Base-by-base conservation (phyloP, 1,140 invertebrate species). In the Papilio xuthus region DNA sequence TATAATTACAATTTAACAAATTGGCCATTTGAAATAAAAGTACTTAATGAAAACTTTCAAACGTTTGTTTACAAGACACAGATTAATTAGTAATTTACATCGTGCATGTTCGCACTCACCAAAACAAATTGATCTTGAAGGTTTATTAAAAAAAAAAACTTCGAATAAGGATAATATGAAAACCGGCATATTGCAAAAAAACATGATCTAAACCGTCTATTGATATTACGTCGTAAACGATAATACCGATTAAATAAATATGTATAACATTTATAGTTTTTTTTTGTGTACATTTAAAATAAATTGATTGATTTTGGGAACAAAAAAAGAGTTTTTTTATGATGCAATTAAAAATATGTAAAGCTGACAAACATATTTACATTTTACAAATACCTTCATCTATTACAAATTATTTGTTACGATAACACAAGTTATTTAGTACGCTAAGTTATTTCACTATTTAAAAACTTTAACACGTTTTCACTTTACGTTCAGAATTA, bases 121-220 rank as follows among this genome's bases (percentile, higher is more conserved):
- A 67, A 67, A 67, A 67, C 60, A 28, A 67, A 67, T 67, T 67
- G 26, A 67, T 32, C 26, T 67, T 67, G 60, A 32, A 67, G 60
- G 4, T 28, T 28, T 32, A 50, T 50, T 50, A 18, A 67, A 28
- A 15, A 67, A 60, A 67, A 28, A 67, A 32, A 26, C 4, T 28
- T 13, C 26, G 26, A 13, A 60, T 28, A 4, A 67, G 13, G 26
- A 28, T 28, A 15, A 13, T 15, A 12, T 67, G 60, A 13, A 60
- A 60, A 60, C 23, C 56, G 56, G 56, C 56, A 60, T 26, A 23
- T 60, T 60, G 20, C 20, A 15, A 28, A 63, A 50, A 47, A 60
- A 26, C 23, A 67, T 28, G n/a, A 67, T 28, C 13, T 67, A 15
- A 28, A 15, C 13, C 26, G 15, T 67, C 4, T 67, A 26, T 26